phyloP scores from a whole-genome alignment of 2,113 vertebrate species.

The Tricholaema leucomelas region DNA sequence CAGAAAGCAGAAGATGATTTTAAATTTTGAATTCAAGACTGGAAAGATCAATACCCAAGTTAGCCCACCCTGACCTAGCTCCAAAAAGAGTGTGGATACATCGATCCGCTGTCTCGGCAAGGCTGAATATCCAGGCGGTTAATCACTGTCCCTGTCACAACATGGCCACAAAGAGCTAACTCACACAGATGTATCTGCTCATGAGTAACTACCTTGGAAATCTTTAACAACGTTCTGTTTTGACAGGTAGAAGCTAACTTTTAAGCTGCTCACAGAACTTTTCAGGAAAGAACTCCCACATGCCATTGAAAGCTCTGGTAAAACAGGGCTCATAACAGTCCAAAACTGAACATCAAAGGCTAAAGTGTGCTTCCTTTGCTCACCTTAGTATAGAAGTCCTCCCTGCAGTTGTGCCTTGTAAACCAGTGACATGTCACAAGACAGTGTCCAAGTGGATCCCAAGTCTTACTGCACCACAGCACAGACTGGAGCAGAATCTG shows the following conservation, averaged over 20 bases:
- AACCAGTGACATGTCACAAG: neutral
- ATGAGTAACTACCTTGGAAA: neutral
- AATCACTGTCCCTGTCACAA: neutral
- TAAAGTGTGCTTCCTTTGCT: neutral
- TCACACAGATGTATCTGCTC: neutral
- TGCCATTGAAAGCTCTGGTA: neutral
- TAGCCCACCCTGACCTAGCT: neutral
- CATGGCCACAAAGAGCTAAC: neutral
- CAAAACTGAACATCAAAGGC: neutral
- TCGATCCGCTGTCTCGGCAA: neutral
- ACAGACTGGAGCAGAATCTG: neutral
- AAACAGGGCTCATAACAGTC: neutral
- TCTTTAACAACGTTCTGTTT: neutral
- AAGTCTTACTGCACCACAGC: neutral
- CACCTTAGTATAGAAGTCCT: neutral
- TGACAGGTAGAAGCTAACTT: slow-evolving; percentile 7
- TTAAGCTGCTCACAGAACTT: neutral
- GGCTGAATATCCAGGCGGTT: neutral
- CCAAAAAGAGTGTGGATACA: neutral
- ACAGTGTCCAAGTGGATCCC: neutral
- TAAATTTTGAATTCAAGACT: neutral
- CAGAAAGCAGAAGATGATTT: neutral
- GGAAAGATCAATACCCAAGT: neutral
- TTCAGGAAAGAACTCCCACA: neutral
- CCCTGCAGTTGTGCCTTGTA: neutral